Conservation (phyloP, 1,140 invertebrate species). For the Xylocopa sonorina region DNA sequence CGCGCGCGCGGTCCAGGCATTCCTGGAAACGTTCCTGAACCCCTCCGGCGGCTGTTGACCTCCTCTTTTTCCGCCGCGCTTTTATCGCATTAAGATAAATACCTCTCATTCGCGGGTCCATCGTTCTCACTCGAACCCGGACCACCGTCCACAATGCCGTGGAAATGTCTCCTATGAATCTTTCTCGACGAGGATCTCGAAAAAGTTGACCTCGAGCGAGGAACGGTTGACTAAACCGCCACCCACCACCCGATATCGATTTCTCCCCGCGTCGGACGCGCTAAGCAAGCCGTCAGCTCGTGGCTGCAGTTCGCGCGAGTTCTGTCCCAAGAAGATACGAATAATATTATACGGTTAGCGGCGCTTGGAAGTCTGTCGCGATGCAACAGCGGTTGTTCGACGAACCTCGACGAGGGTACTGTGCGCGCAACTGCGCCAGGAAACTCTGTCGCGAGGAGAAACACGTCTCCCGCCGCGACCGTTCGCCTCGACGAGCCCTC, state of each 20-base stretch:
- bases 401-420: conserved; percentile 3
- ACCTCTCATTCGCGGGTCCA: no score
- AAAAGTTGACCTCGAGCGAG: no score
- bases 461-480: conserved; percentile 24
- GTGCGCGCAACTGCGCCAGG: neutral
- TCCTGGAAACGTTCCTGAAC: no score
- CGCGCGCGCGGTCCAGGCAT: no score
- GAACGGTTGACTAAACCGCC: no score
- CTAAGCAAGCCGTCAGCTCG: conserved; percentile 6
- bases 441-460: conserved; percentile 25
- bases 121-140: no score
- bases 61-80: no score
- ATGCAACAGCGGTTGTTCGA: neutral
- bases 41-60: no score
- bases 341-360: conserved; percentile 26
- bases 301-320: neutral
- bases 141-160: no score
- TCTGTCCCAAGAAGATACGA: neutral
- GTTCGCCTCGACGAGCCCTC: conserved; percentile 36
- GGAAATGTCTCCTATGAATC: no score
- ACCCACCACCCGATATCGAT: neutral
- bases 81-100: no score
- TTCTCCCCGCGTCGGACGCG: neutral
- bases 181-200: neutral
- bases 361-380: neutral